Evolutionary conservation across 2,113 vertebrate species (phyloP).

Genomic region (Apeltes quadracus): DNA sequence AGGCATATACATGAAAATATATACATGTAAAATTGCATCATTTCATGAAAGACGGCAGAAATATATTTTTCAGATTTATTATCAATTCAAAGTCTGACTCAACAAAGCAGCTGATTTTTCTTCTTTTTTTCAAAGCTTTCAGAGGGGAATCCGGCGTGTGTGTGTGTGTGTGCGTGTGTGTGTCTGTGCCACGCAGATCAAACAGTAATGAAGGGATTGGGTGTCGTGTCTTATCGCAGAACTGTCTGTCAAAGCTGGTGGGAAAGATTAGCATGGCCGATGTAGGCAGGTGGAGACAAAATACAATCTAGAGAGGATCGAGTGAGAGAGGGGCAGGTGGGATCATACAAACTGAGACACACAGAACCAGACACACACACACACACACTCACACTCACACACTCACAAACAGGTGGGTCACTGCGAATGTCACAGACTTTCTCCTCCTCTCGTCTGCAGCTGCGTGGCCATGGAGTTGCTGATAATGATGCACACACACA

Average conservation of each 20-base stretch:
- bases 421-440: conserved; percentile 46
- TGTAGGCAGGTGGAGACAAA: conserved; percentile 62
- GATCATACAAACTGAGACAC: conserved; percentile 27
- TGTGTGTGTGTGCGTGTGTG: not conserved
- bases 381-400: conserved; percentile 28
- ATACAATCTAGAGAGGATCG: conserved; percentile 39
- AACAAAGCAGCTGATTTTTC: too few species aligned
- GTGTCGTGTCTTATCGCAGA: conserved; percentile 74
- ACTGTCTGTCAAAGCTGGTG: conserved; percentile 73
- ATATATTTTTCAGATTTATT: too few species aligned
- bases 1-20: too few species aligned
- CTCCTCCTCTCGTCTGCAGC: conserved; percentile 57
- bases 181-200: conserved; percentile 56
- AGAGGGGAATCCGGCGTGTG: not conserved
- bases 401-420: conserved; percentile 49
- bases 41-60: not conserved
- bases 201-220: conserved; percentile 65
- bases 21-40: not conserved
- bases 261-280: conserved; percentile 71
- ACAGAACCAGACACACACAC: conserved; percentile 26
- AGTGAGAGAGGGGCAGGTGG: conserved; percentile 49
- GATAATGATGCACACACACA: conserved; percentile 24
- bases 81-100: too few species aligned
- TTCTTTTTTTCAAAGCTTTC: not conserved
- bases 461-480: conserved; percentile 43